Conservation (phyloP, 2,888 invertebrate species). For the Muscina levida region DNA sequence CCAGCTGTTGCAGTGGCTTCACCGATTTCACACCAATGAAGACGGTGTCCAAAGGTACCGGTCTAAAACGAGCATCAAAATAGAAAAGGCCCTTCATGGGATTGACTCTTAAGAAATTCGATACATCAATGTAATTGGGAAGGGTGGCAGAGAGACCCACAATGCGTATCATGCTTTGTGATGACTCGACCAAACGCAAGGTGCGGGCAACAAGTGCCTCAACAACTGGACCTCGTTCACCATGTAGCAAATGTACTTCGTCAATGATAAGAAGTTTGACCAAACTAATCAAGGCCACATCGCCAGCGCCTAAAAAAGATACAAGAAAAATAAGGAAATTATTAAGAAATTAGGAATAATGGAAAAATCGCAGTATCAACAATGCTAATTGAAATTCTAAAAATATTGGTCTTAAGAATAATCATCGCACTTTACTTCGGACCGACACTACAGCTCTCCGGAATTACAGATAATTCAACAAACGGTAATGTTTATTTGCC, state of each 20-base stretch:
- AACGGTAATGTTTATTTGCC: too few species aligned
- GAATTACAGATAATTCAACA: too few species aligned
- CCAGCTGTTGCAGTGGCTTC: conserved; percentile 83
- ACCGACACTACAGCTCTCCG: too few species aligned
- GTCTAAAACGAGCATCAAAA: conserved; percentile 96
- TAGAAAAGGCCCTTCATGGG: conserved; percentile 94
- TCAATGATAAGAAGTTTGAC: conserved; percentile 97
- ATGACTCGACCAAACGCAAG: conserved; percentile 93
- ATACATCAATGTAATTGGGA: conserved; percentile 98
- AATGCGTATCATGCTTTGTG: conserved; percentile 97
- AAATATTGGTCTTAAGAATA: too few species aligned
- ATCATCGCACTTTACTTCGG: too few species aligned
- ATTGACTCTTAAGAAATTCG: conserved; percentile 95
- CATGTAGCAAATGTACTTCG: conserved; percentile 97
- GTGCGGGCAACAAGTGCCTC: conserved; percentile 98
- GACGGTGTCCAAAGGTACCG: conserved; percentile 95
- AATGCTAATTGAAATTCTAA: too few species aligned
- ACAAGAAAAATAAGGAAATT: neutral
- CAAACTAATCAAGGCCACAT: conserved; percentile 92
- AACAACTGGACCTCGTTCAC: conserved; percentile 97
- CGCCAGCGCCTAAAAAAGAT: conserved; percentile 83
- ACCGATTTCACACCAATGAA: conserved; percentile 92
- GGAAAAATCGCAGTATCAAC: too few species aligned
- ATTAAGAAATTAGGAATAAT: too few species aligned
- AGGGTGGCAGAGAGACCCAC: conserved; percentile 98